phyloP scores from a whole-genome alignment of 1,140 invertebrate genomes.

The Brachionus asplanchnoidis region DNA sequence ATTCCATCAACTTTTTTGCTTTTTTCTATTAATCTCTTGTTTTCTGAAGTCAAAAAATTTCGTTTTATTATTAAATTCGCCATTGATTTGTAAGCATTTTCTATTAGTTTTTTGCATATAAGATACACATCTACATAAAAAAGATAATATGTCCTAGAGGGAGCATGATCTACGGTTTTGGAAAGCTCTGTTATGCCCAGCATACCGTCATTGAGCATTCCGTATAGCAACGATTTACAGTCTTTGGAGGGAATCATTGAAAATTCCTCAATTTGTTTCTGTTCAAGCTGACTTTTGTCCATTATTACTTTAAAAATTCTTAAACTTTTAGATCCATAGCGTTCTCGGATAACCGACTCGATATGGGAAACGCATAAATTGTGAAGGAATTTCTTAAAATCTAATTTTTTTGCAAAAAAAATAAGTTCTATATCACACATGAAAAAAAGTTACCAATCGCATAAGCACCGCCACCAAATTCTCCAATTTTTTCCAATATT shows the following conservation, averaged over 20 bases:
- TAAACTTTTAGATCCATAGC: slow-evolving; percentile 35
- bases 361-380: slow-evolving; percentile 3
- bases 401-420: background rate
- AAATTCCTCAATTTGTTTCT: slow-evolving; percentile 41
- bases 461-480: slow-evolving; percentile 29
- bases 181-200: background rate
- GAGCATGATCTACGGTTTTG: slow-evolving; percentile 21
- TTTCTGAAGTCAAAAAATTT: background rate
- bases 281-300: slow-evolving; percentile 25
- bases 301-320: slow-evolving; percentile 31
- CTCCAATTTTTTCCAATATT: slow-evolving; percentile 28
- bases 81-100: slow-evolving; percentile 37
- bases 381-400: slow-evolving; percentile 23
- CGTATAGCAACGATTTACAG: slow-evolving; percentile 21
- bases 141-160: slow-evolving; percentile 29
- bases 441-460: background rate
- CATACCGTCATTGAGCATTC: slow-evolving; percentile 31
- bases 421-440: background rate
- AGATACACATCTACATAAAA: background rate
- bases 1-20: slow-evolving; percentile 6
- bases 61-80: background rate
- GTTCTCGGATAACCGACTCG: slow-evolving; percentile 16
- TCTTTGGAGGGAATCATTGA: slow-evolving; percentile 37
- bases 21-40: slow-evolving; percentile 23
- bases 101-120: slow-evolving; percentile 7